Evolutionary conservation across 1,140 invertebrate species (phyloP).

Genomic region (Cylas formicarius): DNA sequence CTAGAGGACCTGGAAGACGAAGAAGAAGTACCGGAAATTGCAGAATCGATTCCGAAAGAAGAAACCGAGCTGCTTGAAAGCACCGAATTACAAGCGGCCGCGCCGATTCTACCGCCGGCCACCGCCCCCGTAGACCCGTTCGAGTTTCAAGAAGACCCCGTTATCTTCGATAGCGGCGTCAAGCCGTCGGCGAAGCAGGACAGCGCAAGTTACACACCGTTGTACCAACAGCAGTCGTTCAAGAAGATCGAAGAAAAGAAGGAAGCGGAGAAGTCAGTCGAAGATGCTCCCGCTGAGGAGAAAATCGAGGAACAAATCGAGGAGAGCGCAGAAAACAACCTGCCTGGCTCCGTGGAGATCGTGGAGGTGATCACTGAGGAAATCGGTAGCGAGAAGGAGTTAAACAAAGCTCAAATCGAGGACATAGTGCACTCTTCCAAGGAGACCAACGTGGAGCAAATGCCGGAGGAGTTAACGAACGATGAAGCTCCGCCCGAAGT

Average conservation of each 20-base stretch:
- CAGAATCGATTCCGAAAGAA: not conserved
- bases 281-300: not conserved
- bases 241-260: slow-evolving; percentile 11
- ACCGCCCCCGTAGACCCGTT: slow-evolving; percentile 42
- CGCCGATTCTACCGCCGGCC: not conserved
- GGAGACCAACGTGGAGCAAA: no score
- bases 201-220: slow-evolving; percentile 13
- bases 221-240: slow-evolving; percentile 22
- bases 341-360: slow-evolving; percentile 30
- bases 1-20: slow-evolving; percentile 36
- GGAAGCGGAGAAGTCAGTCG: slow-evolving; percentile 1
- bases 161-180: slow-evolving; percentile 29
- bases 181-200: slow-evolving; percentile 25
- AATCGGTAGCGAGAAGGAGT: slow-evolving; percentile 36
- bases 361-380: slow-evolving; percentile 36
- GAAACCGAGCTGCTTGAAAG: not conserved
- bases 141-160: slow-evolving; percentile 40
- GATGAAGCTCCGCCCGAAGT: slow-evolving; percentile 16
- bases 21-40: slow-evolving; percentile 8
- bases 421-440: slow-evolving; percentile 33
- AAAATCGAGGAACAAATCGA: not conserved
- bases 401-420: slow-evolving; percentile 37
- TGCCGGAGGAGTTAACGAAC: slow-evolving; percentile 13
- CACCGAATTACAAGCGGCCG: not conserved
- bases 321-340: slow-evolving; percentile 2